A percentile compares a stretch with the other conserved stretches of the same genome.
Evolutionary conservation across 1,140 invertebrate genomes (phyloP).

Genomic region (Ruditapes philippinarum): DNA sequence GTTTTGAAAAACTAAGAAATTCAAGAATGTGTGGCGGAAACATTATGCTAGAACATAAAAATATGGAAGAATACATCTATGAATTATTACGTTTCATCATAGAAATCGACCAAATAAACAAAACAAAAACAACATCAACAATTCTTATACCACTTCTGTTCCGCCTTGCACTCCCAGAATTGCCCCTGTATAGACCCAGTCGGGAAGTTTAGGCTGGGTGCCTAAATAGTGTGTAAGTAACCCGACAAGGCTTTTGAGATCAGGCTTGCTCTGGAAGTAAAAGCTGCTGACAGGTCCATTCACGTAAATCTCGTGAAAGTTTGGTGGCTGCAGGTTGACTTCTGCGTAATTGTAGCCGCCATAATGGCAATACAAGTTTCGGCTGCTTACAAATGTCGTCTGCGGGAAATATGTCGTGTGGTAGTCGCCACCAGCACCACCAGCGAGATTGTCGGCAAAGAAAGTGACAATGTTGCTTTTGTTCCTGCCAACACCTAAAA

Average conservation of each 20-base stretch:
- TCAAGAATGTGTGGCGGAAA: no score
- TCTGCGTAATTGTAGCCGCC: conserved; percentile 79
- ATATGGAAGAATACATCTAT: no score
- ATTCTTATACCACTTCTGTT: conserved; percentile 74
- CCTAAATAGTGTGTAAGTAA: conserved; percentile 72
- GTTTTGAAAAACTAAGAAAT: no score
- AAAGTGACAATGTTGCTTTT: conserved; percentile 81
- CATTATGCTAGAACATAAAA: no score
- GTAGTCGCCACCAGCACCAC: conserved; percentile 84
- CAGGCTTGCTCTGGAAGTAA: conserved; percentile 67
- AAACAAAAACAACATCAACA: no score
- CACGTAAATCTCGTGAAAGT: conserved; percentile 81
- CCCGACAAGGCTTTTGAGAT: conserved; percentile 74
- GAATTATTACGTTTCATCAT: no score
- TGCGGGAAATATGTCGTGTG: conserved; percentile 87
- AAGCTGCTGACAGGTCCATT: conserved; percentile 69
- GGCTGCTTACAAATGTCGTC: conserved; percentile 83
- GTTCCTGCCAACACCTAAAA: conserved; percentile 83
- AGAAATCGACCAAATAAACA: no score
- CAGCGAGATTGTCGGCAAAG: conserved; percentile 75
- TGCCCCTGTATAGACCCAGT: conserved; percentile 85
- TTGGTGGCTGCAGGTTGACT: conserved; percentile 80
- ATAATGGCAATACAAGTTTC: conserved; percentile 82
- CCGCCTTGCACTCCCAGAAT: conserved; percentile 86
- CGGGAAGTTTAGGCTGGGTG: conserved; percentile 80